Evolutionary conservation across 2,797 vertebrate genomes (phyloP), one percentile per base, ranked within the genome.

Genomic region (Dallia pectoralis): DNA sequence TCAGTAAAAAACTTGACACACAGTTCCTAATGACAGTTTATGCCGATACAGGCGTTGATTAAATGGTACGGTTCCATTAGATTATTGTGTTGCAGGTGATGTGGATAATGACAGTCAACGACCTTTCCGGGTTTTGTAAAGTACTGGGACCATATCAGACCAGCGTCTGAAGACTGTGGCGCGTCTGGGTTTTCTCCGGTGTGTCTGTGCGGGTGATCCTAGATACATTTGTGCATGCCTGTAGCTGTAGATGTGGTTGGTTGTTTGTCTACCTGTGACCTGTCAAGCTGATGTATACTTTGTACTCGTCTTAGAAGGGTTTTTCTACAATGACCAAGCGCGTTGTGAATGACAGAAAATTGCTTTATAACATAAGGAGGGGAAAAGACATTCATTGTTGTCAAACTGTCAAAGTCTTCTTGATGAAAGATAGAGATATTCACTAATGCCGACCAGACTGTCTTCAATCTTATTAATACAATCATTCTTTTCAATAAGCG

Each of bases 291-390:
- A 62, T 51, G 27, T 40, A 64, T 62, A 65, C 32, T 72, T 77
- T 36, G 27, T 53, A 63, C 68, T 74, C 61, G 22, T 68, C 67
- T 68, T 18, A 66, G 64, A 53, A 33, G 51, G 56, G 51, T 63
- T 72, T 63, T 72, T n/a, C 64, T 29, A 66, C 18, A 70, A 51
- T 63, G 49, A 72, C 64, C 51, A 49, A 48, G 44, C 66, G 5
- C 6, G 65, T 64, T 16, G 32, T 7, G 30, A 67, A 53, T 64
- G 56, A n/a, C 40, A 69, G 44, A 68, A 18, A 72, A 72, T 53
- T 29, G 75, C 59, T 44, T 68, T 69, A 49, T 27, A 56, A 56
- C 30, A 56, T 40, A 1, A 56, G 32, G n/a, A 22, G 53, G 53
- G 53, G 11, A 22, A 15, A 12, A 33, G 44, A 32, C 48, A 36